Conservation (phyloP, 1,140 invertebrate genomes). For the Andricus grossulariae region DNA sequence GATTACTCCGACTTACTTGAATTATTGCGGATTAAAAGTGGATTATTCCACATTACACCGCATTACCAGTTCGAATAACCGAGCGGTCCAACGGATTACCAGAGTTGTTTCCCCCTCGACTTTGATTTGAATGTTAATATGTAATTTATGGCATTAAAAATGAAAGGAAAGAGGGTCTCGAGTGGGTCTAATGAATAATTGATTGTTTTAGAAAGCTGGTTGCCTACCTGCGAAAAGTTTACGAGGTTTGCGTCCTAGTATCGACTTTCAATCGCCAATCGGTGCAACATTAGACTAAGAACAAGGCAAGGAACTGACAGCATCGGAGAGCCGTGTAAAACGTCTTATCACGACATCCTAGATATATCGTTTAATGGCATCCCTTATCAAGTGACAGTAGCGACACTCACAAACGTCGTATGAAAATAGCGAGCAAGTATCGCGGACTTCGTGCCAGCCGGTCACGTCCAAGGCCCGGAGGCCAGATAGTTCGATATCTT, state of each 20-base stretch:
- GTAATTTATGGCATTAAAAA: background rate
- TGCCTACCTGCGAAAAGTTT: constrained; percentile 13
- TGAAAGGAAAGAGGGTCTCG: background rate
- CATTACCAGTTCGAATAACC: no score
- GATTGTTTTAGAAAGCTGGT: constrained; percentile 13
- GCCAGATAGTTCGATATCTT: constrained; percentile 8
- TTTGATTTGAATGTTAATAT: background rate
- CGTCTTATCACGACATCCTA: constrained; percentile 26
- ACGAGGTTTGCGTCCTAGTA: constrained; percentile 6
- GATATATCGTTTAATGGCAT: constrained; percentile 50
- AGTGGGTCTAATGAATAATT: constrained; percentile 10
- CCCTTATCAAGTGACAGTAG: constrained; percentile 48
- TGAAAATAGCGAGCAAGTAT: constrained; percentile 31
- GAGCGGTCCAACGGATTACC: no score
- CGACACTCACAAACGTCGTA: constrained; percentile 44
- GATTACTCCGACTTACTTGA: no score
- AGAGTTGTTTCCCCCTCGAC: background rate
- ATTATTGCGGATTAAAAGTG: no score
- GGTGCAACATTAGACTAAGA: background rate
- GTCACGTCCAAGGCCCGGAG: background rate
- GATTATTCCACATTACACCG: no score
- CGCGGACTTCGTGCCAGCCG: background rate
- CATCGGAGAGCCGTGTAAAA: background rate
- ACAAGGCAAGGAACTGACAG: background rate
- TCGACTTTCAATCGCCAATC: constrained; percentile 9